phyloP scores from a whole-genome alignment of 2,797 vertebrate genomes.

The Pseudotriccus pelzelni region DNA sequence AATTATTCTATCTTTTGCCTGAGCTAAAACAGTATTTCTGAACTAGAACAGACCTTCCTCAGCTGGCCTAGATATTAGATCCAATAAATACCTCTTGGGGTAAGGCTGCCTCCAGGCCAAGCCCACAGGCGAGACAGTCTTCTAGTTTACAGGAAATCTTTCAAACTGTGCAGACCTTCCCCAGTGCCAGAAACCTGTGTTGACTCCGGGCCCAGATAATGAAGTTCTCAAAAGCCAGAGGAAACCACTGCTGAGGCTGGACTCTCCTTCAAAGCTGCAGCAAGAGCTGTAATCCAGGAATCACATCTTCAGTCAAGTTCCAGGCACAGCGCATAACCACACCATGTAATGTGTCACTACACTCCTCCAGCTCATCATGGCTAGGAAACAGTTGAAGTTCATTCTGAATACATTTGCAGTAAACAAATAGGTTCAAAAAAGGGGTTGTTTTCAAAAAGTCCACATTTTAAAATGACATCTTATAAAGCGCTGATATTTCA shows the following conservation, averaged over 20 bases:
- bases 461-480: accelerated
- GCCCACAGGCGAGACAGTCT: conserved; percentile 52
- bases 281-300: neutral
- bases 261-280: neutral
- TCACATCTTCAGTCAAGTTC: neutral
- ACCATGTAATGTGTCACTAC: accelerated
- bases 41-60: neutral
- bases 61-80: neutral
- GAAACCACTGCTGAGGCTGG: neutral
- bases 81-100: neutral
- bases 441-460: neutral
- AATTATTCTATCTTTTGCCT: neutral
- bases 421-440: neutral
- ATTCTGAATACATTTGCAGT: neutral
- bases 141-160: conserved; percentile 34
- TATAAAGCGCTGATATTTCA: neutral
- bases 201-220: neutral
- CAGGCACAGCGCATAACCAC: neutral
- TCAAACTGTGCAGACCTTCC: neutral
- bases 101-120: conserved; percentile 21
- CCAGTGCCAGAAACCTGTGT: neutral
- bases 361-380: neutral
- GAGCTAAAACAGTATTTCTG: neutral
- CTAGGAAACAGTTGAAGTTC: neutral
- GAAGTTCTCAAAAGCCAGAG: neutral